Base-by-base conservation (phyloP, 1,140 invertebrate genomes). In the Temnothorax nylanderi region DNA sequence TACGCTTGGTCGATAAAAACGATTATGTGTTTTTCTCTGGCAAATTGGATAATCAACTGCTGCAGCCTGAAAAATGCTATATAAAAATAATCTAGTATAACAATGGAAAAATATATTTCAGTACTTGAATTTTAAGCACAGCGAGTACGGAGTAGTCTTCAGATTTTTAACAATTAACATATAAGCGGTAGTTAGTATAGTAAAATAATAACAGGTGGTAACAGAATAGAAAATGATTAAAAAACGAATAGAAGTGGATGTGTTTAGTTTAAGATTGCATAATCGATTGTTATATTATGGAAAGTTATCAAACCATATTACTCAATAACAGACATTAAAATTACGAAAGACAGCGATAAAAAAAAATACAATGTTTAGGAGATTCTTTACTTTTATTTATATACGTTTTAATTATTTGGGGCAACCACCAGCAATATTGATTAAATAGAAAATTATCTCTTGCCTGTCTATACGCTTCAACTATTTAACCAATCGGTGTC, bases 401-500 rank as follows among this genome's bases (percentile, higher is more conserved):
- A 16, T n/a, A n/a, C 11, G 44, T 13, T 74, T 58, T 32, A 56
- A 44, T 18, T 56, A 41, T 4, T 37, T 26, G 47, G 16, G 2
- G 7, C 37, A 47, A 60, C 13, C 37, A 21, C 18, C 37, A 21
- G 4, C 11, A 32, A 84, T 60, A 44, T 58, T 7, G 72, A 47
- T 82, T 47, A 62, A 75, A 21, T 60, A 56, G 69, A 84, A 84
- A 84, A 69, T 32, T 60, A 62, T 82, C 21, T 72, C 21, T 8
- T 11, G 16, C 8, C 47, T 6, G 49, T 47, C 18, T 82, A 58
- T 32, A 82, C 67, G 41, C 65, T 72, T 58, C 37, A 49, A 37
- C 65, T 81, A 37, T 49, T 74, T 82, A 58, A 13, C 37, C 51
- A 26, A 82, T 74, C 26, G 18, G 54, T 84, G 74, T 84, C 80